Percentiles rank a stretch among this genome's conserved stretches.
phyloP scores from a whole-genome alignment of 2,797 vertebrate species.

The Menidia menidia region DNA sequence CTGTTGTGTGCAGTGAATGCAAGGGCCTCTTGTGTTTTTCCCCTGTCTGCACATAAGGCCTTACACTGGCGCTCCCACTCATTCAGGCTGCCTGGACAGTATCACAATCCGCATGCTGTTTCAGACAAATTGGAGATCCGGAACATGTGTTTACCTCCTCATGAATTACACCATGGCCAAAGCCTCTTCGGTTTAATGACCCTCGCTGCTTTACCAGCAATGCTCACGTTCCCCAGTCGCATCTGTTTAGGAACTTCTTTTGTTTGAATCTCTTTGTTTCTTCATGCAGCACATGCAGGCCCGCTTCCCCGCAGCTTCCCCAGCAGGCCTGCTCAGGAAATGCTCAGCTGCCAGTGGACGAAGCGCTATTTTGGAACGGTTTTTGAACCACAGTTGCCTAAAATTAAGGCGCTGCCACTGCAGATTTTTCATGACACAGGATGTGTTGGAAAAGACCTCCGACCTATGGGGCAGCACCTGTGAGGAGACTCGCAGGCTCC shows the following conservation, averaged over 20 bases:
- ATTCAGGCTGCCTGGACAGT: conserved; percentile 31
- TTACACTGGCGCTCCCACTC: conserved; percentile 36
- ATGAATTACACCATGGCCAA: conserved; percentile 1
- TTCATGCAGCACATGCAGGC: not conserved
- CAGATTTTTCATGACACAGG: conserved; percentile 40
- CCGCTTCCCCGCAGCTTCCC: conserved; percentile 14
- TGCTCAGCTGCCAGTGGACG: conserved; percentile 10
- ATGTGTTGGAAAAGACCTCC: conserved; percentile 49
- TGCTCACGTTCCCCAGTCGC: not conserved
- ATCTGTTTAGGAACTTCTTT: not conserved
- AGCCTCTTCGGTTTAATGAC: not conserved
- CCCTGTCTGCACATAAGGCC: conserved; percentile 35
- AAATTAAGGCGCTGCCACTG: conserved; percentile 16
- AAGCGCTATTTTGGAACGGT: conserved; percentile 38
- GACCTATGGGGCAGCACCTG: conserved; percentile 49
- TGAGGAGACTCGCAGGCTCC: conserved; percentile 28
- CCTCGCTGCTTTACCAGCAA: not conserved
- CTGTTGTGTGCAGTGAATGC: conserved; percentile 66
- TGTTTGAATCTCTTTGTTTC: conserved; percentile 4
- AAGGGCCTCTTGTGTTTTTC: conserved; percentile 46
- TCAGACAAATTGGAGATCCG: conserved; percentile 3
- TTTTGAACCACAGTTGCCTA: conserved; percentile 14
- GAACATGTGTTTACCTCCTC: conserved; percentile 9
- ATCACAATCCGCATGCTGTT: conserved; percentile 27
- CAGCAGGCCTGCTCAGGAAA: conserved; percentile 4